A percentile compares a stretch with the other conserved stretches of the same genome.
Conservation (phyloP, 2,113 vertebrate genomes). For the Psettodes erumei region DNA sequence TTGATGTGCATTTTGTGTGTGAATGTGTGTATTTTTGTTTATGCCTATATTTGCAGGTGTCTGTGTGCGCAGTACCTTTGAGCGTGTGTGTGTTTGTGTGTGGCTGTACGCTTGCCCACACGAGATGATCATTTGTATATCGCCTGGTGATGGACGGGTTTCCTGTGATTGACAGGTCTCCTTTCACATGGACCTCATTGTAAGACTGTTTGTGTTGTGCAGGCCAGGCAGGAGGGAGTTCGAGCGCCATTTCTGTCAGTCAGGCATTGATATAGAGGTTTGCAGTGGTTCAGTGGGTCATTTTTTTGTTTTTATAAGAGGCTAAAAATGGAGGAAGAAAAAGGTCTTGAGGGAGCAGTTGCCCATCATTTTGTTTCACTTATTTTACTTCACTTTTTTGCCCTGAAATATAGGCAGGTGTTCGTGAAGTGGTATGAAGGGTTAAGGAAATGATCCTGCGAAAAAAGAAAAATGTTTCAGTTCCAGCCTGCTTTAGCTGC, state of each 20-base stretch:
- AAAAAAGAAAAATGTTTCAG: not conserved
- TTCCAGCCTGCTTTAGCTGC: not conserved
- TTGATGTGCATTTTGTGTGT: conserved; percentile 60
- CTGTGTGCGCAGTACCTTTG: conserved; percentile 19
- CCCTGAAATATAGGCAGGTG: conserved; percentile 21
- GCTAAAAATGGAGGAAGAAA: conserved; percentile 43
- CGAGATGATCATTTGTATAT: conserved; percentile 71
- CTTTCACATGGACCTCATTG: conserved; percentile 59
- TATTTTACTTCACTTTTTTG: conserved; percentile 34
- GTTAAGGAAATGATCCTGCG: conserved; percentile 7
- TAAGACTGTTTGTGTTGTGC: conserved; percentile 53
- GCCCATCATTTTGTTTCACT: conserved; percentile 28
- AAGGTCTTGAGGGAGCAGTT: conserved; percentile 21
- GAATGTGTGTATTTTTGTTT: conserved; percentile 51
- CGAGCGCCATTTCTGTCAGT: conserved; percentile 63
- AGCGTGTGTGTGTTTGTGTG: not conserved
- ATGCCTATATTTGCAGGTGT: conserved; percentile 37
- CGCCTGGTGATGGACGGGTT: conserved; percentile 54
- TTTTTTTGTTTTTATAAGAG: conserved; percentile 54
- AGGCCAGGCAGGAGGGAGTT: conserved; percentile 53
- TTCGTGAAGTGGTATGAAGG: conserved; percentile 16
- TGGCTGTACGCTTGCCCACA: conserved; percentile 33
- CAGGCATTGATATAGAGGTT: conserved; percentile 50
- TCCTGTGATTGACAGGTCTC: conserved; percentile 69
- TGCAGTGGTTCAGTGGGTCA: conserved; percentile 48